These are phyloP conservation scores for Eudyptes chrysolophus DNA, from an alignment of 2,113 vertebrate species.

Conservation along the genomic window DNA sequence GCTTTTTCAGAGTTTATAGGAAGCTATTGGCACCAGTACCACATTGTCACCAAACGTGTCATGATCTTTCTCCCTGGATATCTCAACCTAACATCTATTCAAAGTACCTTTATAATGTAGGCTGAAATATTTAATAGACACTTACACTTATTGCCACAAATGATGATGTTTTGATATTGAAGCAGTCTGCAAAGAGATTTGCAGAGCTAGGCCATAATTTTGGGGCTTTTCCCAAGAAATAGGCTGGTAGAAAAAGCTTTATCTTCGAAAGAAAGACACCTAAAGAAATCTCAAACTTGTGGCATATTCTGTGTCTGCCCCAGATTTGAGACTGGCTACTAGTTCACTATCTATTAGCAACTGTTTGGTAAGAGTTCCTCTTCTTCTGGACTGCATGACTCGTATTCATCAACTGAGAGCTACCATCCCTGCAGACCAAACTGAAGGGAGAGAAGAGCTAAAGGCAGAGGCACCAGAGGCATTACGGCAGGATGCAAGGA, in stretches of 20 bases:
- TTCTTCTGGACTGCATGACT: not conserved
- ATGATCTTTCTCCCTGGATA: not conserved
- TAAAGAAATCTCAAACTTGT: not conserved
- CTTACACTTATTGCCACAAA: not conserved
- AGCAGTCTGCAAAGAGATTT: not conserved
- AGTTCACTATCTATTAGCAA: not conserved
- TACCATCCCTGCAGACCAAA: not conserved
- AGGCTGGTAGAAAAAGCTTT: not conserved
- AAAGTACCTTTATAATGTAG: not conserved
- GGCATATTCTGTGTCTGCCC: not conserved
- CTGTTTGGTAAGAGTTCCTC: not conserved
- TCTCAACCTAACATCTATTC: constrained; percentile 28
- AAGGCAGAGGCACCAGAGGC: not conserved
- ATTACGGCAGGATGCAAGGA: not conserved
- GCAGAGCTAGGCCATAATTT: not conserved
- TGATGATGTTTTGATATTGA: not conserved
- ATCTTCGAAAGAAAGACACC: not conserved
- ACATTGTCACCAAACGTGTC: not conserved
- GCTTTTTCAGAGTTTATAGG: not conserved
- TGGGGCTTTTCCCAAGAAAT: not conserved
- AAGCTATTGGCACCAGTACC: not conserved
- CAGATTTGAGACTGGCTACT: not conserved
- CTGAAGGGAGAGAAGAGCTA: not conserved
- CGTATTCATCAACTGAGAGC: not conserved
- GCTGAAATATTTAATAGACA: not conserved